Evolutionary conservation across 2,797 vertebrate species (phyloP).

Genomic region (Lophura swinhoii): DNA sequence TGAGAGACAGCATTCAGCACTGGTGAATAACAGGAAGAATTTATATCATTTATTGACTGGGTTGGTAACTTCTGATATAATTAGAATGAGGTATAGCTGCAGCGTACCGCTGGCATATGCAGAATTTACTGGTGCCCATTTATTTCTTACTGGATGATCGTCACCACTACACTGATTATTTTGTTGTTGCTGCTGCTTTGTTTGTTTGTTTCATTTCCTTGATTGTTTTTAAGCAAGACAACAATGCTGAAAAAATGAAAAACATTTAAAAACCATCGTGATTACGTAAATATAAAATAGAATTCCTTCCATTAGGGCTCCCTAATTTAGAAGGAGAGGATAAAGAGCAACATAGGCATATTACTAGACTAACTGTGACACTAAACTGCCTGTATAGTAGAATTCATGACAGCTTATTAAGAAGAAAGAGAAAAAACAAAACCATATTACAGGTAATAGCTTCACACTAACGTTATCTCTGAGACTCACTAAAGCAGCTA

Average conservation of each 20-base stretch:
- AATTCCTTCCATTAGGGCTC: background rate
- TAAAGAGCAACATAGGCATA: background rate
- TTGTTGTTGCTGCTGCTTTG: background rate
- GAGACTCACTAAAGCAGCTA: background rate
- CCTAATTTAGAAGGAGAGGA: background rate
- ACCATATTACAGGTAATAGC: background rate
- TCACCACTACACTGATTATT: background rate
- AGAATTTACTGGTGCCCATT: background rate
- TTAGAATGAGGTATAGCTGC: background rate
- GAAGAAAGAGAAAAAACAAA: conserved; percentile 19
- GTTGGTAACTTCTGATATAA: background rate
- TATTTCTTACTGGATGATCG: background rate
- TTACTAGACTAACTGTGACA: background rate
- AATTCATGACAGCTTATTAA: background rate
- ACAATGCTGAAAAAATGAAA: background rate
- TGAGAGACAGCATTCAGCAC: background rate
- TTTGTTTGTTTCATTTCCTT: background rate
- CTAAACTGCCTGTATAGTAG: background rate
- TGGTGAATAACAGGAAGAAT: background rate
- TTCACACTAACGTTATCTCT: background rate
- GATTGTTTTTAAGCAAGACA: background rate
- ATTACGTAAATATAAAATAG: background rate
- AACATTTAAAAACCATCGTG: background rate
- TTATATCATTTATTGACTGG: background rate
- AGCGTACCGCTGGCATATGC: background rate